Conservation (phyloP, 2,888 invertebrate species). For the Phengaris arion region DNA sequence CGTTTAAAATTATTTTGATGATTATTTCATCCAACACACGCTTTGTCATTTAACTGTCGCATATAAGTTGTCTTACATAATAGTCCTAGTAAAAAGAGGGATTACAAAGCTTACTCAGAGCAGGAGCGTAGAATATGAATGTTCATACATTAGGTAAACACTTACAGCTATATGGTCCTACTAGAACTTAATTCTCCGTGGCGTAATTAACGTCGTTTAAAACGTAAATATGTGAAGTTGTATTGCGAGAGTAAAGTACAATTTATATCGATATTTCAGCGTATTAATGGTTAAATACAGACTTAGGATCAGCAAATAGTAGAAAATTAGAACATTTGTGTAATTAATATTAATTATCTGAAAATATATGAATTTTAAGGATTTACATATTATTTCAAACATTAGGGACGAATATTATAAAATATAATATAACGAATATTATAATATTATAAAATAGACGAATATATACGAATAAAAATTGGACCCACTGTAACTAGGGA, state of each 20-base stretch:
- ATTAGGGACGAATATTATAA: too few relatives aligned
- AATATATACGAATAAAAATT: too few relatives aligned
- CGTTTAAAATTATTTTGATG: too few relatives aligned
- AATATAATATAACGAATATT: too few relatives aligned
- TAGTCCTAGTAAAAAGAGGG: background rate
- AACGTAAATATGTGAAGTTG: background rate
- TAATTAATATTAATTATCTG: too few relatives aligned
- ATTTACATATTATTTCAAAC: too few relatives aligned
- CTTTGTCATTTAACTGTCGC: too few relatives aligned
- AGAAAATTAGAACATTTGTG: background rate
- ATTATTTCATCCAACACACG: too few relatives aligned
- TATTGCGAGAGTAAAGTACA: background rate
- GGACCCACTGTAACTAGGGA: too few relatives aligned
- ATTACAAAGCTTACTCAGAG: background rate
- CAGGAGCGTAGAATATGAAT: background rate
- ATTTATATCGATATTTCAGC: background rate
- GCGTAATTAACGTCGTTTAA: background rate
- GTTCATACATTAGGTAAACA: background rate
- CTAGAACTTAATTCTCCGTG: conserved; percentile 5
- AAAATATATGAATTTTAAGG: too few relatives aligned
- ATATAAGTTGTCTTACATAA: too few relatives aligned
- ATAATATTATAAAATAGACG: too few relatives aligned
- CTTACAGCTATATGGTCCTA: background rate
- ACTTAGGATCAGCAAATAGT: background rate
- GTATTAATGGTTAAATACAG: background rate